Evolutionary conservation across 2,113 vertebrate species (phyloP).

Genomic region (Passerina amoena): DNA sequence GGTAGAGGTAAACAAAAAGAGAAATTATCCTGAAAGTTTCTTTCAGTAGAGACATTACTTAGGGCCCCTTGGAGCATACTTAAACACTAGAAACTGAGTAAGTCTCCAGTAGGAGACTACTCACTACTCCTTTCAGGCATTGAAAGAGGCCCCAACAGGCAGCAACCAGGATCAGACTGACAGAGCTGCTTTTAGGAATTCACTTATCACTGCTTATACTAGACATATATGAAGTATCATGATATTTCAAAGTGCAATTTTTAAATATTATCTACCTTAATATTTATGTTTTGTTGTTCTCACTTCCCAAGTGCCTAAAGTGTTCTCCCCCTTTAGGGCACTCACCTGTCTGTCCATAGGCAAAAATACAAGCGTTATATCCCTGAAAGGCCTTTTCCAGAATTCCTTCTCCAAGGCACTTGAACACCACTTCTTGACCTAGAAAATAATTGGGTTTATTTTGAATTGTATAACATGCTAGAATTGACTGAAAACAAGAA

Average conservation of each 20-base stretch:
- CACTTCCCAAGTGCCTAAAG: neutral
- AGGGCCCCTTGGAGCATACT: neutral
- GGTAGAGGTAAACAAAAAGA: neutral
- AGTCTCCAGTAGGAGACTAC: neutral
- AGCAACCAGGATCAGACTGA: neutral
- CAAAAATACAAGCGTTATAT: slow-evolving; percentile 99
- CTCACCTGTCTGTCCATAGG: slow-evolving; percentile 98
- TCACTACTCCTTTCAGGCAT: neutral
- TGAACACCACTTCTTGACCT: slow-evolving; percentile 99
- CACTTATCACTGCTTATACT: neutral
- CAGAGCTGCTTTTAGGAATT: neutral
- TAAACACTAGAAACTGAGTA: neutral
- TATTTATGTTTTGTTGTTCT: neutral
- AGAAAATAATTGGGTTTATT: slow-evolving; percentile 58
- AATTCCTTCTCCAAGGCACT: slow-evolving; percentile 99
- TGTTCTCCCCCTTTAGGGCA: neutral
- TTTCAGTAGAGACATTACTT: neutral
- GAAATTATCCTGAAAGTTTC: neutral
- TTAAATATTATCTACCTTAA: neutral
- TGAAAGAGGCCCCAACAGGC: neutral
- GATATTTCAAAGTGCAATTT: neutral
- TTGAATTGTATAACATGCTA: neutral
- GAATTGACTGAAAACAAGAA: neutral
- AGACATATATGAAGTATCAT: neutral
- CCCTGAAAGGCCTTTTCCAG: slow-evolving; percentile 99